Base-by-base conservation (phyloP, 2,888 invertebrate species). In the Athripsodes cinereus region DNA sequence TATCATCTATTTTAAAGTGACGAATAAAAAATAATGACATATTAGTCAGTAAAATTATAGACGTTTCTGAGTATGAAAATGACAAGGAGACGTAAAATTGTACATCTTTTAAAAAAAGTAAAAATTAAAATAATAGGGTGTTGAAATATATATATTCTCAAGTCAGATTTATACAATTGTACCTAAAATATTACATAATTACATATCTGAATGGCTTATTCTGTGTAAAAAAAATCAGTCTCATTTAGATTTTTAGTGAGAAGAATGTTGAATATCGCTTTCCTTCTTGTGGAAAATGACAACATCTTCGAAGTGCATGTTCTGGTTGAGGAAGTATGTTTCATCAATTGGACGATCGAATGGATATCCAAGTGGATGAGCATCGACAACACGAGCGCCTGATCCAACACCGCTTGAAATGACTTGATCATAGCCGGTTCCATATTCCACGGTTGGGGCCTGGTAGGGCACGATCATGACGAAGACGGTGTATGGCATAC, bases 401-500 rank as follows among this genome's bases (percentile, higher is more conserved):
- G 48, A 34, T 5, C 57, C 57, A 34, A 57, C 53, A 66, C 52
- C 70, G 58, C 80, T 76, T 51, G 82, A 76, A 54, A 80, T 60
- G 50, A 75, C 67, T 16, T 80, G 75, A 63, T 81, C 80, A 66
- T 72, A 80, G 10, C 73, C 73, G 10, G 71, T 68, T 1, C 71
- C 70, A 40, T 73, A 71, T 2, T 72, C 69, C 8, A 74, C 71
- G 35, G 73, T 71, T 10, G 78, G 74, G 20, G 74, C 72, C 44
- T 68, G 71, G 68, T 72, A 79, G 61, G 82, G 79, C 48, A 79
- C 74, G 59, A 86, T 79, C 68, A 84, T 78, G 52, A 83, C 83
- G 72, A 82, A 73, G 57, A 86, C 69, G 63, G 83, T 77, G 69
- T 81, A 83, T 20, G 82, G 80, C 76, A 82, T 79, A 62, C 87